phyloP scores from a whole-genome alignment of 2,113 vertebrate genomes.

The Columbina picui region DNA sequence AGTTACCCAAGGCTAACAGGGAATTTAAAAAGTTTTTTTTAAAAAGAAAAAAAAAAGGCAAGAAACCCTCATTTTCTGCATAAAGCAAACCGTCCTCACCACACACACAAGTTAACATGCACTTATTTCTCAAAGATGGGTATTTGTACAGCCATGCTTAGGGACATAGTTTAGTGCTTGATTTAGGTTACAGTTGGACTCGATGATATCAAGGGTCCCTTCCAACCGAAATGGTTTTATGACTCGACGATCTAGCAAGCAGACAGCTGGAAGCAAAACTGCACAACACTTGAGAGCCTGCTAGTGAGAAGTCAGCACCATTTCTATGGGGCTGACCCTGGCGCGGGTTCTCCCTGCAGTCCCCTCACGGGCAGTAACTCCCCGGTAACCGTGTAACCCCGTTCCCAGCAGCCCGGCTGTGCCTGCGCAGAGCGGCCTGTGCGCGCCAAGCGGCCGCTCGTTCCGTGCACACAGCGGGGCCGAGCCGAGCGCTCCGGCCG shows the following conservation, averaged over 20 bases:
- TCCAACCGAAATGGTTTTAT: no score
- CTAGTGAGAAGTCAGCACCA: neutral
- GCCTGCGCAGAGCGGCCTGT: accelerated
- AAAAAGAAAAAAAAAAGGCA: neutral
- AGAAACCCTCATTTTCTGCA: neutral
- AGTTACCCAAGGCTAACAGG: accelerated
- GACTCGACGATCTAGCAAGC: neutral
- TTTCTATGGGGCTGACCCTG: accelerated
- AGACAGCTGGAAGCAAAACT: neutral
- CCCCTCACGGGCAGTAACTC: neutral
- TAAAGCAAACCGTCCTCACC: neutral
- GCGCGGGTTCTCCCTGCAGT: neutral
- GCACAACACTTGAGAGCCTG: neutral
- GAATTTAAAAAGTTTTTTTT: no score
- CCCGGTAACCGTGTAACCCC: no score
- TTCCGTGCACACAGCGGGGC: accelerated
- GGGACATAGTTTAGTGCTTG: no score
- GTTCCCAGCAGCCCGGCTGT: accelerated
- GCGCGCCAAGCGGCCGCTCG: accelerated
- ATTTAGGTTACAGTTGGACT: no score
- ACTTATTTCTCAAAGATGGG: accelerated
- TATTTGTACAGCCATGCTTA: neutral
- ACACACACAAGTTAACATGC: no score
- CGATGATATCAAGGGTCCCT: no score
- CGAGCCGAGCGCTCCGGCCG: no score